Evolutionary conservation across 2,797 vertebrate species (phyloP).

Genomic region (Rhinoraja longicauda): DNA sequence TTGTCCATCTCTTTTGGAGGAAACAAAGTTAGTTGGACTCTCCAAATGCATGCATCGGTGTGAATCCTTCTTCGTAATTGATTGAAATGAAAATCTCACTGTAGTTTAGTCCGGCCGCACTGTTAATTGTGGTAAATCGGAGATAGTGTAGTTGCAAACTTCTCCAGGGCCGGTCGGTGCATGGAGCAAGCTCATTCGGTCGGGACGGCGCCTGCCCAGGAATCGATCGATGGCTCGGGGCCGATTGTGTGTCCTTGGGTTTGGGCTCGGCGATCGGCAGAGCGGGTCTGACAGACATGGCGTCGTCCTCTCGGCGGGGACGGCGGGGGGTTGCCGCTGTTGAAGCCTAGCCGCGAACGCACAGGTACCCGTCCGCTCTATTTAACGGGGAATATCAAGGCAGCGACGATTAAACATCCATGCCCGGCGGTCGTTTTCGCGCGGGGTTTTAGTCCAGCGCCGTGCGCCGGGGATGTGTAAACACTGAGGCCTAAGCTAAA

Average conservation of each 20-base stretch:
- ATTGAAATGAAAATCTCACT: background rate
- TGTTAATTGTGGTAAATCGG: background rate
- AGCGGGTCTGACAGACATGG: slow-evolving; percentile 13
- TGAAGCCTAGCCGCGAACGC: background rate
- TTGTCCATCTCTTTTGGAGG: background rate
- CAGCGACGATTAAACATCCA: too few relatives aligned
- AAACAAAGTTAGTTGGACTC: background rate
- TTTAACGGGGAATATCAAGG: background rate
- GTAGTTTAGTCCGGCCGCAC: background rate
- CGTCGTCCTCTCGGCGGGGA: background rate
- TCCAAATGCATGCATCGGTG: background rate
- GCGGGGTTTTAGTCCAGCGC: background rate
- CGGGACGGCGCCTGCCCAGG: background rate
- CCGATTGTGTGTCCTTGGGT: background rate
- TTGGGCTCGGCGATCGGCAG: background rate
- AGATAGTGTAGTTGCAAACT: background rate
- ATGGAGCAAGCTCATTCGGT: background rate
- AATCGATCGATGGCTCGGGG: background rate
- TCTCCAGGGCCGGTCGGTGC: too few relatives aligned
- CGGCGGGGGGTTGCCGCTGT: too few relatives aligned
- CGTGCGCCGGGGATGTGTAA: background rate
- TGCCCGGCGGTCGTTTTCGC: background rate
- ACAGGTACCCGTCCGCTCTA: background rate
- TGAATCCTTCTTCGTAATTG: slow-evolving; percentile 48
- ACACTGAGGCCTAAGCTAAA: slow-evolving; percentile 1